Evolutionary conservation across 1,140 invertebrate species (phyloP), one percentile per base, ranked within the genome.

Genomic region (Magallana ariakensis): DNA sequence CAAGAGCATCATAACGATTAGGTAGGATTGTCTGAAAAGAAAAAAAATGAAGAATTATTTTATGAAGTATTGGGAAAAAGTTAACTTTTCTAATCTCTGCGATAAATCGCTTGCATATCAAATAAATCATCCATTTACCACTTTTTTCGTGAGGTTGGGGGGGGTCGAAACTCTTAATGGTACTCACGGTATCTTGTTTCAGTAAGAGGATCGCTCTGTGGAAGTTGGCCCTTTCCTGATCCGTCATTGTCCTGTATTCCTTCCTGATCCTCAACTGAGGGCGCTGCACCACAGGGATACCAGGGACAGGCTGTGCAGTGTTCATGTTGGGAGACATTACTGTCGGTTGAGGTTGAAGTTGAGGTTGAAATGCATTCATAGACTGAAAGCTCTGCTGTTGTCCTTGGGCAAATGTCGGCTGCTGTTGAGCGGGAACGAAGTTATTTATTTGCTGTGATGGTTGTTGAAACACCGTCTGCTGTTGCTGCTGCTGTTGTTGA

Each of bases 161-260:
- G 33, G 33, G 26, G 7, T 46, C 33, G 33, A 46, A 46, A 46
- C 33, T 16, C 60, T 16, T 16, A 4, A 19, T 4, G 33, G 33
- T 46, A 46, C 85, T n/a, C 87, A 89, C 88, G 54, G 88, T 89
- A 75, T 89, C 88, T 70, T 83, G 82, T 84, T 89, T 89, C 75
- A 89, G 33, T 85, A 89, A 66, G 1, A 83, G 57, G 7, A 89
- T 82, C 4, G 90, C 89, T 16, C 86, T 83, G 66, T 91, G 90
- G 58, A 88, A 87, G 13, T 87, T 58, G 15, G 83, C 87, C 26
- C 90, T 62, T 62, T 91, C 90, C n/a, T 87, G 86, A 8, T 91
- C 89, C 16, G 87, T 88, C 11, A 91, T 60, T 10, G 84, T 56
- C n/a, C 90, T 85, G 55, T 91, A 91, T 80, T 91, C 90, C 82